These are phyloP conservation scores for Eulithis testata DNA, from an alignment of 2,888 invertebrate species.

Conservation along the genomic window DNA sequence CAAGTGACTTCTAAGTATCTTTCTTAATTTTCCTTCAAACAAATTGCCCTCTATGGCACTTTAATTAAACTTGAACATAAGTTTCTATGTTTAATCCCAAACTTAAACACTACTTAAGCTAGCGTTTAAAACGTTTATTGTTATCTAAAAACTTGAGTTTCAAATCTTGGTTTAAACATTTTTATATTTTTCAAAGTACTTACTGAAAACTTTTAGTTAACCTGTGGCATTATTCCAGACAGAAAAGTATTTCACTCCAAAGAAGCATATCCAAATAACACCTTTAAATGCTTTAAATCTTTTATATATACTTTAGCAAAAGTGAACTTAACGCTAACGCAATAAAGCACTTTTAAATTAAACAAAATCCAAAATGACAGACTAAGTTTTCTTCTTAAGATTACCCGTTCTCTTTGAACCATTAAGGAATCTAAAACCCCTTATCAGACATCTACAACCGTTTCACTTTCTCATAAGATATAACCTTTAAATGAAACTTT, in stretches of 20 bases:
- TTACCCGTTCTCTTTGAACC: conserved; percentile 21
- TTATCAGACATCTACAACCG: conserved; percentile 35
- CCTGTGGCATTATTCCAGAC: background rate
- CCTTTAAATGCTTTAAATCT: background rate
- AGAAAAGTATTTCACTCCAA: background rate
- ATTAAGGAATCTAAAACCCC: conserved; percentile 27
- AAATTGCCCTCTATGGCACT: conserved; percentile 22
- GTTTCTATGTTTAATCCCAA: conserved; percentile 26
- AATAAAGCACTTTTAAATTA: conserved; percentile 6
- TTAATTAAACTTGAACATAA: conserved; percentile 31
- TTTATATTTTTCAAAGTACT: conserved; percentile 13
- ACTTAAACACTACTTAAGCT: conserved; percentile 8
- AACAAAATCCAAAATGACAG: conserved; percentile 7
- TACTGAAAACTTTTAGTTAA: conserved; percentile 1
- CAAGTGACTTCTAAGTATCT: conserved; percentile 7
- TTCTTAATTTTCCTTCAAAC: conserved; percentile 24
- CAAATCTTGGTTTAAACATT: conserved; percentile 18
- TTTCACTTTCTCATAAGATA: conserved; percentile 26
- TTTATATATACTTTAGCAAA: background rate
- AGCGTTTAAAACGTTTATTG: conserved; percentile 18
- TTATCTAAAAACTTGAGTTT: conserved; percentile 26
- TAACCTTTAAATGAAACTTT: conserved; percentile 35
- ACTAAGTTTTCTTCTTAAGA: conserved; percentile 1
- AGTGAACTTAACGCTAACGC: background rate
- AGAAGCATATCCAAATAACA: background rate